Conservation (phyloP, 2,797 vertebrate species). For the Euthynnus affinis region DNA sequence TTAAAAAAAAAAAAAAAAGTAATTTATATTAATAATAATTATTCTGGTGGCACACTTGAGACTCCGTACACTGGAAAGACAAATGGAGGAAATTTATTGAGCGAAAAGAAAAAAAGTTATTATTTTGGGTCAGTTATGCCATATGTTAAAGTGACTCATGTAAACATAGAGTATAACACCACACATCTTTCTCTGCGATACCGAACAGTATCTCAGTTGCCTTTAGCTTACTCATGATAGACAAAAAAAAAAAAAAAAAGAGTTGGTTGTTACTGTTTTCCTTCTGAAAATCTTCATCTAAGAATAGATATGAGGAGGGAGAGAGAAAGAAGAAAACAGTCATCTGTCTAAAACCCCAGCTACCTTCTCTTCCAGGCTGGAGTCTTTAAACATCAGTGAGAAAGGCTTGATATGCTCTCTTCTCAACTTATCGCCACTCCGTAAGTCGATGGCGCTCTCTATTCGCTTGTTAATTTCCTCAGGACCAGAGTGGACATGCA, state of each 20-base stretch:
- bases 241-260: slow-evolving; percentile 29
- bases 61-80: neutral
- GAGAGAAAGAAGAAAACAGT: slow-evolving; percentile 58
- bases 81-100: too few relatives aligned
- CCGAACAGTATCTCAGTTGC: slow-evolving; percentile 9
- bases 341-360: slow-evolving; percentile 88
- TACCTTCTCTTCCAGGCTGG: slow-evolving; percentile 99
- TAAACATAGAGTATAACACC: neutral
- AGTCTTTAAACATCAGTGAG: slow-evolving; percentile 99
- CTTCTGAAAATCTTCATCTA: slow-evolving; percentile 71
- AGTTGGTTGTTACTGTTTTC: slow-evolving; percentile 40
- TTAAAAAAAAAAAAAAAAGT: too few relatives aligned
- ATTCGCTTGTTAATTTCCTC: slow-evolving; percentile 99
- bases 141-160: neutral
- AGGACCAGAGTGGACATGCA: slow-evolving; percentile 99
- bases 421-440: slow-evolving; percentile 99
- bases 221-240: slow-evolving; percentile 86
- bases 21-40: too few relatives aligned
- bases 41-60: slow-evolving; percentile 7
- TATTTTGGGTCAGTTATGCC: too few relatives aligned
- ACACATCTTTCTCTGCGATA: neutral
- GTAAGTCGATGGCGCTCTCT: slow-evolving; percentile 99
- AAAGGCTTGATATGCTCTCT: slow-evolving; percentile 99
- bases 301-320: slow-evolving; percentile 70
- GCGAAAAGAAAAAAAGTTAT: too few relatives aligned